Percentiles rank a stretch among this genome's conserved stretches.
phyloP scores from a whole-genome alignment of 1,140 invertebrate genomes.

The Berghia stephanieae region DNA sequence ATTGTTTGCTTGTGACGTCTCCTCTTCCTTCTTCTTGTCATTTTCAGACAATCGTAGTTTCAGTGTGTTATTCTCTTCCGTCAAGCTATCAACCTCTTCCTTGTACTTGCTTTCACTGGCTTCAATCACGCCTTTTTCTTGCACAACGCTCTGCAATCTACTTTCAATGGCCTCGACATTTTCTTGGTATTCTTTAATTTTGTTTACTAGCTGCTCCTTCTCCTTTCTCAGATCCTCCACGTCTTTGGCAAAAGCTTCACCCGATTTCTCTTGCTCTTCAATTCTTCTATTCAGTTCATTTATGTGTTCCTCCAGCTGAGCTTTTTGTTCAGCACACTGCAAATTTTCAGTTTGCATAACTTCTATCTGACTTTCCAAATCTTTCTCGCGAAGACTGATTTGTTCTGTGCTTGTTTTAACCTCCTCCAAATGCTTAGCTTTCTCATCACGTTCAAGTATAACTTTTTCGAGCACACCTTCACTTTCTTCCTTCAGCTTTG shows the following conservation, averaged over 20 bases:
- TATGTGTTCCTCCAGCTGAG: neutral
- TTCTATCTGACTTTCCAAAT: neutral
- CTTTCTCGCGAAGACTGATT: neutral
- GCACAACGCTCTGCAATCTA: slow-evolving; percentile 34
- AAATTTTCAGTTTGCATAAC: too few relatives aligned
- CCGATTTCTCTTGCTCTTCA: neutral
- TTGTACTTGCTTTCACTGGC: too few relatives aligned
- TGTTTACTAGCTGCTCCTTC: neutral
- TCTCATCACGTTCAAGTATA: neutral
- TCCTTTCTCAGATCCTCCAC: neutral
- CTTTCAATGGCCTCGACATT: neutral
- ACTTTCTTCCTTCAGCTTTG: neutral
- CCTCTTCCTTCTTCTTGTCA: too few relatives aligned
- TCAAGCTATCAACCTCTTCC: too few relatives aligned
- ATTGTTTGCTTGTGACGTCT: too few relatives aligned
- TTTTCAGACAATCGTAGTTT: too few relatives aligned
- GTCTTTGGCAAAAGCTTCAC: slow-evolving; percentile 7
- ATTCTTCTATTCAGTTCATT: neutral
- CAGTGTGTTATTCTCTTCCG: too few relatives aligned
- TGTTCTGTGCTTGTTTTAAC: neutral
- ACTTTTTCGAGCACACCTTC: neutral
- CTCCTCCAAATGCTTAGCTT: neutral
- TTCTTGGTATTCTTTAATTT: neutral
- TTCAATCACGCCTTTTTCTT: too few relatives aligned
- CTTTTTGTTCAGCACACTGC: neutral